A percentile compares a stretch with the other conserved stretches of the same genome.
These are phyloP conservation scores for Callorhinus ursinus DNA, from an alignment of 2,113 vertebrate genomes.

Conservation along the genomic window DNA sequence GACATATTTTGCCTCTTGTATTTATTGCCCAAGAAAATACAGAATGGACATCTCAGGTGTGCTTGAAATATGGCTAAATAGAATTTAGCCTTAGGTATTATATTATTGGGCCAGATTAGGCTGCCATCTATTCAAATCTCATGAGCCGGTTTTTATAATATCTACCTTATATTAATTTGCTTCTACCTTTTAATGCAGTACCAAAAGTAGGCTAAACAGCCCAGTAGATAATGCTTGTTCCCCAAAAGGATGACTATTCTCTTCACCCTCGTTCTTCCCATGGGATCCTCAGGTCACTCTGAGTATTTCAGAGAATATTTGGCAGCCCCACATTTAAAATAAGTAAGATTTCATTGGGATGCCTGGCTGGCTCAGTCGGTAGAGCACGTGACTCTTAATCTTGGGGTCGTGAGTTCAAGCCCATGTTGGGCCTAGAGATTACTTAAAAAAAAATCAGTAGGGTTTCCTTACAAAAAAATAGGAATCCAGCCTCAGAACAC, in stretches of 20 bases:
- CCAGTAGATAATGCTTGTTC: neutral
- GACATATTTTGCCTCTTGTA: neutral
- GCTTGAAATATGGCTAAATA: neutral
- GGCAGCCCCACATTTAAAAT: neutral
- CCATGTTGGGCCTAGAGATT: neutral
- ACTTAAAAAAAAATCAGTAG: neutral
- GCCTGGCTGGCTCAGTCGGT: neutral
- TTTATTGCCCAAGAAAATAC: neutral
- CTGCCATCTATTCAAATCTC: neutral
- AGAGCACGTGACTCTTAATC: neutral
- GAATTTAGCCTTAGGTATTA: neutral
- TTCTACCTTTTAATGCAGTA: neutral
- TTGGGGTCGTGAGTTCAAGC: neutral
- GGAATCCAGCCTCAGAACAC: neutral
- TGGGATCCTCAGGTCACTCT: neutral
- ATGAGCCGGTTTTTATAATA: neutral
- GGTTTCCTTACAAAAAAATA: neutral
- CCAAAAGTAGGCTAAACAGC: neutral
- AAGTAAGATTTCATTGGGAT: neutral
- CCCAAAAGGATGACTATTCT: neutral
- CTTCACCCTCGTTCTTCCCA: no score
- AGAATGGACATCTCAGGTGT: neutral
- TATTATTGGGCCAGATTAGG: neutral
- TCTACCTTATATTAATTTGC: neutral
- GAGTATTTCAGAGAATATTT: neutral